Evolutionary conservation across 2,888 invertebrate species (phyloP), one percentile per base, ranked within the genome.

Genomic region (Coelopa pilipes): DNA sequence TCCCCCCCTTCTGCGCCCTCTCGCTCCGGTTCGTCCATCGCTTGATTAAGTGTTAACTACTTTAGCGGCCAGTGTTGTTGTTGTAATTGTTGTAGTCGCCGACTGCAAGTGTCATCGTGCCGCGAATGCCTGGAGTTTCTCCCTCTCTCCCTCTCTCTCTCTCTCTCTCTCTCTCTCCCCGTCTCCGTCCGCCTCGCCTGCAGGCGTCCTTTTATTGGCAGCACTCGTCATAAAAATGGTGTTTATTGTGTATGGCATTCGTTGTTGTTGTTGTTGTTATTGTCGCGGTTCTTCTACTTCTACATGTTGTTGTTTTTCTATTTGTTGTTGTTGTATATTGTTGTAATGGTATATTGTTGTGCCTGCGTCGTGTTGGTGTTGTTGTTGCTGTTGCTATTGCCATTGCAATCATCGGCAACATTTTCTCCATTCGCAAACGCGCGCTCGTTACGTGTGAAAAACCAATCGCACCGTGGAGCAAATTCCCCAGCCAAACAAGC

Each of bases 1-100:
- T 34, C 34, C 34, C 34, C 34, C 2, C 2, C 7, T 34, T 34
- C 34, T 7, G 7, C 7, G 19, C 13, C 12, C 24, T 59, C 19
- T 59, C 24, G 11, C 57, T 13, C 11, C 21, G 1, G 57, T 11
- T 59, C 10, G 21, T 13, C 19, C 24, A 21, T 13, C n/a, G 24
- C 60, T 46, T 70, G 62, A 70, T 70, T 62, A 62, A 70, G 70
- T 63, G 70, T 70, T 53, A 63, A 63, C 70, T 49, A 34, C 50
- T 49, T 70, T 70, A 21, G 70, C n/a, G 21, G 24, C 15, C 60
- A 19, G 9, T 60, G 19, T 59, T 62, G 59, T 24, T 62, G 49
- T 15, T 5, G 60, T 50, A 49, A 34, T 55, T 68, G 70, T 50
- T 50, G 63, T 53, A 17, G 50, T 46, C 9, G 57, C 17, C 46